phyloP scores from a whole-genome alignment of 2,113 vertebrate genomes.

The Lophotis ruficrista region DNA sequence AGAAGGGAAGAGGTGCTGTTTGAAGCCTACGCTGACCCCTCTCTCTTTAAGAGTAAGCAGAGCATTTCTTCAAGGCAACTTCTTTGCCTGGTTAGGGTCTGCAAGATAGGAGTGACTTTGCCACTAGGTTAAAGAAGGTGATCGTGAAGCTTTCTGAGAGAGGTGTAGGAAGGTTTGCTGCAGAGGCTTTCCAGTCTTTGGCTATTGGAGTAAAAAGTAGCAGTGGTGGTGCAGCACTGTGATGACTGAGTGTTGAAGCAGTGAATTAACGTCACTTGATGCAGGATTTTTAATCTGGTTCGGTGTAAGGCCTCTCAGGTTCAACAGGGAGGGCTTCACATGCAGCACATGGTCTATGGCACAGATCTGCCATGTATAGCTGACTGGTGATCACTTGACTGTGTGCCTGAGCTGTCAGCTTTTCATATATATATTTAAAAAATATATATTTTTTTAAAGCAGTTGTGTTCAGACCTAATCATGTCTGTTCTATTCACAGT shows the following conservation, averaged over 20 bases:
- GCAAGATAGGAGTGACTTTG: not conserved
- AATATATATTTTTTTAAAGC: not conserved
- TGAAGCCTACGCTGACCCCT: not conserved
- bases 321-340: not conserved
- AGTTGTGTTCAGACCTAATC: not conserved
- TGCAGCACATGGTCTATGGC: fast-evolving
- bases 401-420: not conserved
- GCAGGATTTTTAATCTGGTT: not conserved
- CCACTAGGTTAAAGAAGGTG: not conserved
- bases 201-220: not conserved
- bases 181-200: not conserved
- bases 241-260: not conserved
- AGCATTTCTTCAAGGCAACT: not conserved
- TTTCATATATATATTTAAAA: not conserved
- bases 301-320: not conserved
- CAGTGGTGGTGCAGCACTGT: not conserved
- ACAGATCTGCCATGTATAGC: fast-evolving
- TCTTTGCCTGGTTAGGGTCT: not conserved
- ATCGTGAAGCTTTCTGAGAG: fast-evolving
- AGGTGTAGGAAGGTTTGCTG: not conserved
- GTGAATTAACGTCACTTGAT: not conserved
- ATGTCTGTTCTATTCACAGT: not conserved
- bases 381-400: not conserved
- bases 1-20: not conserved
- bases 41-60: not conserved